Evolutionary conservation across 2,113 vertebrate species (phyloP).

Genomic region (Tricholaema leucomelas): DNA sequence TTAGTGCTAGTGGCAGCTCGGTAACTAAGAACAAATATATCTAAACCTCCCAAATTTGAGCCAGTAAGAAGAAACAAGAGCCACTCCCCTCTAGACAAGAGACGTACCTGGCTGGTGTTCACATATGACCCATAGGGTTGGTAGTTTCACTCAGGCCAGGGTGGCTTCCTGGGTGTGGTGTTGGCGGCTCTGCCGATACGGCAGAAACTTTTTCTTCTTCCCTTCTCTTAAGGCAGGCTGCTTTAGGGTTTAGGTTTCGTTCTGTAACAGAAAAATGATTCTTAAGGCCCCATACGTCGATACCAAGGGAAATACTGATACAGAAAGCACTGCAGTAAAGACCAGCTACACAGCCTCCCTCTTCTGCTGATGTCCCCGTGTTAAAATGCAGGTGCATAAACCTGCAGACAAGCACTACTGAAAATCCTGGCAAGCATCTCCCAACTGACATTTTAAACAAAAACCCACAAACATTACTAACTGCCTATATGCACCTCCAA

Average conservation of each 20-base stretch:
- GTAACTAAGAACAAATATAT: fast-evolving
- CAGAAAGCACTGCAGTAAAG: background rate
- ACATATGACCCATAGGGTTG: constrained; percentile 98
- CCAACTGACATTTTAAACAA: background rate
- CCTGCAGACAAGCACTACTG: background rate
- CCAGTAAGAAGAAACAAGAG: background rate
- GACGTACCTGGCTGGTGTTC: constrained; percentile 78
- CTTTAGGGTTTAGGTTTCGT: constrained; percentile 98
- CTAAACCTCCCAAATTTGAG: fast-evolving
- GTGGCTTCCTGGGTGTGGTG: constrained; percentile 88
- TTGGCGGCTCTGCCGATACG: constrained; percentile 88
- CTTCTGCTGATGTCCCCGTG: background rate
- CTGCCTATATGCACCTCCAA: background rate
- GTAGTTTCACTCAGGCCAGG: constrained; percentile 92
- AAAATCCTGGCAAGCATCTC: background rate
- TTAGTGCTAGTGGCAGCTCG: background rate
- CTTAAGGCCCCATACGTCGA: background rate
- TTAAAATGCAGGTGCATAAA: background rate
- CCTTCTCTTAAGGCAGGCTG: constrained; percentile 98
- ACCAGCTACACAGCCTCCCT: background rate
- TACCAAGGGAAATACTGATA: background rate
- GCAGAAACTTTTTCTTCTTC: constrained; percentile 97
- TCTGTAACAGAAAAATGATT: constrained; percentile 76
- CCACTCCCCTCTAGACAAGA: background rate
- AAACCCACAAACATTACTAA: background rate